Evolutionary conservation across 2,797 vertebrate species (phyloP), one percentile per base, ranked within the genome.

Genomic region (Leptodactylus fallax): DNA sequence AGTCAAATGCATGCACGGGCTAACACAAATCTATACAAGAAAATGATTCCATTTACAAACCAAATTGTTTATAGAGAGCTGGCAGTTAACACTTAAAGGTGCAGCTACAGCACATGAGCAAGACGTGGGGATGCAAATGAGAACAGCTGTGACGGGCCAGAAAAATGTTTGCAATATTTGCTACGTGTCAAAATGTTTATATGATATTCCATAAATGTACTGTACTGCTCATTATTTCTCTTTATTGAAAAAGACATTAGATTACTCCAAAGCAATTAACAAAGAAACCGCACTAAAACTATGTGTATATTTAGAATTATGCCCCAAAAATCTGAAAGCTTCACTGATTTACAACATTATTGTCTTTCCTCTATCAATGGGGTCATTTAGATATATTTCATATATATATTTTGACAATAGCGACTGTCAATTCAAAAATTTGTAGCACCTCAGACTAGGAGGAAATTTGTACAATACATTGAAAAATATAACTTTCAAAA

Each of bases 31-130:
- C 84, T 23, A 89, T 89, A 76, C 49, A 12, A 78, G 87, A 85
- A 86, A 89, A 89, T 78, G 77, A 85, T 89, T 86, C 79, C 49
- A 76, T 89, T 89, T 89, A 86, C 83, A 89, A 89, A 89, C 87
- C 87, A 89, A 86, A 89, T 89, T 89, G 84, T 81, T 85, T 81
- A 88, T 83, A 67, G 87, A 82, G 87, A 86, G 63, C 56, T 60
- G 72, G 79, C 79, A 82, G 87, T 89, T 89, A 89, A 89, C 83
- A 77, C 83, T 86, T 82, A 82, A 78, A 72, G 49, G 65, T 81
- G 85, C 83, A 74, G 76, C 49, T 79, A 16, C 16, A 53, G 67
- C 51, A 7, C 17, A 19, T 9, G 55, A 25, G 6, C 12, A 7
- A 14, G 51, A 74, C 14, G 25, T 19, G 16, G 0, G 17, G 55